phyloP scores from a whole-genome alignment of 2,113 vertebrate species.

The Cottus gobio region DNA sequence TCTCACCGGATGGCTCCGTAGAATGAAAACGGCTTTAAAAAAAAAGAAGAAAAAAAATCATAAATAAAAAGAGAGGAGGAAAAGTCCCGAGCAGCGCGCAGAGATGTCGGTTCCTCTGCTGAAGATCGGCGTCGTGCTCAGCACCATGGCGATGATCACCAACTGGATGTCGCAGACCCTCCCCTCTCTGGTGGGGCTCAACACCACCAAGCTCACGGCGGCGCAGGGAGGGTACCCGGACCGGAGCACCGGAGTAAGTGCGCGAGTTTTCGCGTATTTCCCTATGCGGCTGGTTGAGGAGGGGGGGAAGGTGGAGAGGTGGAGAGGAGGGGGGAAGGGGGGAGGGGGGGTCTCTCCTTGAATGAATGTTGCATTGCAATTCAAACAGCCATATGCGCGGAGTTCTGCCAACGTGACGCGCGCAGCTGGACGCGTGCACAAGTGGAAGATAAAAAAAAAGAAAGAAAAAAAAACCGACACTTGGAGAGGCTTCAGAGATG shows the following conservation, averaged over 20 bases:
- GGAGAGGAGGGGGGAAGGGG: too few relatives aligned
- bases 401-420: background rate
- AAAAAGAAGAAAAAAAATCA: slow-evolving; percentile 7
- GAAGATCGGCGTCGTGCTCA: slow-evolving; percentile 98
- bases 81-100: slow-evolving; percentile 71
- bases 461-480: background rate
- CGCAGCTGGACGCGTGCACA: background rate
- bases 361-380: slow-evolving; percentile 14
- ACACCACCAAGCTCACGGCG: slow-evolving; percentile 92
- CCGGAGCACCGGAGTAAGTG: slow-evolving; percentile 95
- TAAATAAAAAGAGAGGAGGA: slow-evolving; percentile 32
- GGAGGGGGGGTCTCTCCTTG: background rate
- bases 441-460: background rate
- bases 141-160: slow-evolving; percentile 99
- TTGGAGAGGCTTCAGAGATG: slow-evolving; percentile 35
- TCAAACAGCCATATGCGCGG: background rate
- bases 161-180: slow-evolving; percentile 99
- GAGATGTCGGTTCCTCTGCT: slow-evolving; percentile 96
- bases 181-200: slow-evolving; percentile 96
- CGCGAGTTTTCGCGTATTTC: slow-evolving; percentile 30
- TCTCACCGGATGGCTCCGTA: slow-evolving; percentile 82
- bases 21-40: slow-evolving; percentile 86
- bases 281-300: background rate
- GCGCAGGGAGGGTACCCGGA: slow-evolving; percentile 91
- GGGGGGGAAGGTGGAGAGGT: too few relatives aligned